Percentiles rank a stretch among this genome's conserved stretches.
Conservation (phyloP, 2,888 invertebrate genomes). For the Zygaena filipendulae region DNA sequence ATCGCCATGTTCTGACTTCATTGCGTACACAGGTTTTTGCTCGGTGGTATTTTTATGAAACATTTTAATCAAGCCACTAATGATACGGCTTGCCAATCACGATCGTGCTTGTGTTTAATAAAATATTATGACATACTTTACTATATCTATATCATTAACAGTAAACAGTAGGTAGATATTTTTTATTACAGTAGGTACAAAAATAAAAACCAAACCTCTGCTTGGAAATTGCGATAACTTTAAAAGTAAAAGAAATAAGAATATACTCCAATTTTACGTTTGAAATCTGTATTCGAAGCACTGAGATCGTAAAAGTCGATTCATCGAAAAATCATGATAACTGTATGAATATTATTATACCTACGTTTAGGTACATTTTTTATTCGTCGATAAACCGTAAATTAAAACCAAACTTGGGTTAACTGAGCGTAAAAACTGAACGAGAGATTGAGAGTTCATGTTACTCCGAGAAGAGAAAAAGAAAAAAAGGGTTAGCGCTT, state of each 20-base stretch:
- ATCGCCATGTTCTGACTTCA: constrained; percentile 44
- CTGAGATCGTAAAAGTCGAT: constrained; percentile 41
- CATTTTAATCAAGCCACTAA: constrained; percentile 44
- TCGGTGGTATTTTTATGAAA: constrained; percentile 33
- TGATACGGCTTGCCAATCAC: constrained; percentile 36
- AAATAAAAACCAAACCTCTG: too few relatives aligned
- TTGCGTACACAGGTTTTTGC: constrained; percentile 24
- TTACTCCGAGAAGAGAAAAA: constrained; percentile 49
- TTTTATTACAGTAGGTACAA: too few relatives aligned
- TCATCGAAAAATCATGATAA: constrained; percentile 35
- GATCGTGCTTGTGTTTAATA: constrained; percentile 20
- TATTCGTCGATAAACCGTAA: constrained; percentile 57
- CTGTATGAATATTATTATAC: constrained; percentile 24
- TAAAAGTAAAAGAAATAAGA: too few relatives aligned
- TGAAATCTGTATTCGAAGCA: too few relatives aligned
- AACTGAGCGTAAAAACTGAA: constrained; percentile 62
- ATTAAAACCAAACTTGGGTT: constrained; percentile 46
- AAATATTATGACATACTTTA: too few relatives aligned
- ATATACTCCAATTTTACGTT: too few relatives aligned
- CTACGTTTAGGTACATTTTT: constrained; percentile 50
- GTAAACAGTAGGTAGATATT: too few relatives aligned
- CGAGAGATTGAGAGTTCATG: constrained; percentile 57
- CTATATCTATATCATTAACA: too few relatives aligned
- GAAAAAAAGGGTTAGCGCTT: constrained; percentile 29
- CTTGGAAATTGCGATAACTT: too few relatives aligned